Conservation (phyloP, 2,797 vertebrate species). For the Champsocephalus esox region DNA sequence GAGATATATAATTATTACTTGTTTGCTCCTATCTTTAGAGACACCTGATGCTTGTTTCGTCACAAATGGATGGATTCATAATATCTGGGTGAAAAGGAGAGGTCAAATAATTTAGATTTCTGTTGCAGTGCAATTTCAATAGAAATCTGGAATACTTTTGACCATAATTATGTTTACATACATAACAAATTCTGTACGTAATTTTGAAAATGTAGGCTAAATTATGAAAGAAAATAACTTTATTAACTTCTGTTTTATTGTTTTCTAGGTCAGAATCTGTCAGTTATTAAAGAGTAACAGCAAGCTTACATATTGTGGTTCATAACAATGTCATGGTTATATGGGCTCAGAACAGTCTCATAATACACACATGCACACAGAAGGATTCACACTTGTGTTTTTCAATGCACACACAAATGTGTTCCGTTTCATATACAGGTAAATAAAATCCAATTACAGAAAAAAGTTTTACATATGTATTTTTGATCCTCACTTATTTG, state of each 20-base stretch:
- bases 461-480: too few relatives aligned
- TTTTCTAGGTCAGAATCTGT: neutral
- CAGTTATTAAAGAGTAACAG: neutral
- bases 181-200: neutral
- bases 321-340: neutral
- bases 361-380: too few relatives aligned
- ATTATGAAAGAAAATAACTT: neutral
- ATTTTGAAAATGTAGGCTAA: too few relatives aligned
- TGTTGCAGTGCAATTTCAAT: neutral
- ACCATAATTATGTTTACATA: neutral
- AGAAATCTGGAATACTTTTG: neutral
- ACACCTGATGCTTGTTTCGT: accelerated
- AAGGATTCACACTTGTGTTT: too few relatives aligned
- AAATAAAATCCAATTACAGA: too few relatives aligned
- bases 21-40: neutral
- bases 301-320: neutral
- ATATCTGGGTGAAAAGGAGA: neutral
- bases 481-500: too few relatives aligned
- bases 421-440: too few relatives aligned
- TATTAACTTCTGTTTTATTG: neutral
- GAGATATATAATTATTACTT: neutral
- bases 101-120: neutral
- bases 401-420: too few relatives aligned
- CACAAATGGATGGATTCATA: neutral
- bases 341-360: too few relatives aligned